Evolutionary conservation across 2,113 vertebrate genomes (phyloP).

Genomic region (Antechinus flavipes): DNA sequence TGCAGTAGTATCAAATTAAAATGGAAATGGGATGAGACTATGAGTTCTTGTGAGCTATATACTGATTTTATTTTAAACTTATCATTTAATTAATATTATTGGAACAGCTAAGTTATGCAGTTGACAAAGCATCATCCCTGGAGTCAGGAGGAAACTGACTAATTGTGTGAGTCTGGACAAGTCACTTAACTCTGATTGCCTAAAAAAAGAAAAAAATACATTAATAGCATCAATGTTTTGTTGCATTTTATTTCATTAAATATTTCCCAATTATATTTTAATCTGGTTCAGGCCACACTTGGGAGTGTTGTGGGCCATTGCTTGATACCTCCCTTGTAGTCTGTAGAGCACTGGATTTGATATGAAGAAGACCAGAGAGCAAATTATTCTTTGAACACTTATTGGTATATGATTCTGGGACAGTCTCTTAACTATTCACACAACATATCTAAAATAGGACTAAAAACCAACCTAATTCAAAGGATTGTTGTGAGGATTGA

Average conservation of each 20-base stretch:
- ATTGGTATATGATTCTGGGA: not conserved
- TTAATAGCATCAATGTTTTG: not conserved
- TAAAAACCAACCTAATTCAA: not conserved
- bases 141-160: not conserved
- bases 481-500: not conserved
- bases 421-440: not conserved
- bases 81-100: not conserved
- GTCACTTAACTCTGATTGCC: too few relatives aligned
- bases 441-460: not conserved
- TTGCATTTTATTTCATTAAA: not conserved
- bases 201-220: not conserved
- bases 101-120: not conserved
- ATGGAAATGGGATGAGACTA: not conserved
- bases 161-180: too few relatives aligned
- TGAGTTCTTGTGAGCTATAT: not conserved
- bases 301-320: not conserved
- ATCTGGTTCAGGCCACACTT: not conserved
- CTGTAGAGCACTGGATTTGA: not conserved
- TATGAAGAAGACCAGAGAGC: not conserved
- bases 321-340: not conserved
- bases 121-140: not conserved
- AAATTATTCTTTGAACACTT: not conserved
- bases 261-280: not conserved
- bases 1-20: not conserved
- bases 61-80: not conserved